Base-by-base conservation (phyloP, 2,113 vertebrate genomes). In the Cryptoleucopteryx plumbea region DNA sequence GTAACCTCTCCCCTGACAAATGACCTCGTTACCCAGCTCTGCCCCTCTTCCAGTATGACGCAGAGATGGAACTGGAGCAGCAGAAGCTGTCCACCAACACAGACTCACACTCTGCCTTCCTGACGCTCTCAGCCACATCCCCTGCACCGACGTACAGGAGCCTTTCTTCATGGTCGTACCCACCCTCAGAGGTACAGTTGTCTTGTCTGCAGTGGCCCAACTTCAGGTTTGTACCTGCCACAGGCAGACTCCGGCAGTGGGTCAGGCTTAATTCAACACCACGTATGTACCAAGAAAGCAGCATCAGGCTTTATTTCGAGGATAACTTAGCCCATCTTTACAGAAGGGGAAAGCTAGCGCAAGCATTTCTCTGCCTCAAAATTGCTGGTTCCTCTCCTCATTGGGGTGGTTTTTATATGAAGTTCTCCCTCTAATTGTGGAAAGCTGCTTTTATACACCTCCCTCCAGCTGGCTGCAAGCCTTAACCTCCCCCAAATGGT, bases 31-130 rank as follows among this genome's bases (percentile, higher is more conserved):
- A 61, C 18, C 47, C 31, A 0, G 2, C 77, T 29, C 56, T 70
- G 55, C 7, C 21, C 29, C 25, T 36, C 61, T 56, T 26, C 78
- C 71, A 70, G 53, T 14, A 67, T 0, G 0, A 43, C 0, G 4
- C 21, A 53, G 61, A 31, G 61, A 27, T 27, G 43, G 61, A 87
- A 78, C 29, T 45, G 42, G 42, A 82, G 53, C 70, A 52, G 65
- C 18, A 20, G 29, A 31, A 82, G 15, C 23, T 5, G 9, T 61
- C 36, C 40, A 66, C n/a, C 45, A 61, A n/a, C 58, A 38, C 68
- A 55, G 63, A 71, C 32, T 7, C 45, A 23, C n/a, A 13, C 32
- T 34, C 43, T 38, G 50, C 50, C 11, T 36, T 66, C n/a, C 40
- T 40, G 52, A 66, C 45, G 27, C 32, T 27, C 47, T 78, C 82